Evolutionary conservation across 37 sponge, comb jelly and placozoan genomes (phyloP).

Genomic region (Halichondria panicea): DNA sequence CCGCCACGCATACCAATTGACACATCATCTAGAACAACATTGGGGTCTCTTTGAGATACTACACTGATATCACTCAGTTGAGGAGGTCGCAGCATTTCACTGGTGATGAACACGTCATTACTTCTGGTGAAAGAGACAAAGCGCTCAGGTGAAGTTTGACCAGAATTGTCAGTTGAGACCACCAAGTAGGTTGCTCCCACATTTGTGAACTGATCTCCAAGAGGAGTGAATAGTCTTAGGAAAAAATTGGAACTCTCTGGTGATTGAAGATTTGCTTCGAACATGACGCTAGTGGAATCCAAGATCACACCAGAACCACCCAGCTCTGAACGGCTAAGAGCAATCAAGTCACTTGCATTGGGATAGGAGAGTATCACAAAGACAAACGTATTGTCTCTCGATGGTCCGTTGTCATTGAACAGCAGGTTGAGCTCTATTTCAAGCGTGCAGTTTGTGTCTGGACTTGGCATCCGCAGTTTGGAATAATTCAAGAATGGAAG

Average conservation of each 20-base stretch:
- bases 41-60: background rate
- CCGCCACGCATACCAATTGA: constrained; percentile 19
- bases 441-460: constrained; percentile 17
- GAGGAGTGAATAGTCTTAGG: constrained; percentile 22
- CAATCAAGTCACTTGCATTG: background rate
- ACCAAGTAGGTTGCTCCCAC: constrained; percentile 41
- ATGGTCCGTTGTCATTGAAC: background rate
- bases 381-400: background rate
- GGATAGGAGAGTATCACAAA: constrained; percentile 43
- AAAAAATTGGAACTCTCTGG: background rate
- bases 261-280: background rate
- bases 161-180: constrained; percentile 10
- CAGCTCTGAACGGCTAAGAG: background rate
- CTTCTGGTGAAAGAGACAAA: constrained; percentile 1
- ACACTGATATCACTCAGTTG: too few relatives aligned
- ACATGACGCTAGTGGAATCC: constrained; percentile 1
- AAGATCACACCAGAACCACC: background rate
- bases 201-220: background rate
- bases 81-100: too few relatives aligned
- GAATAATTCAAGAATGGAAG: constrained; percentile 24
- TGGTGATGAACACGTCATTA: too few relatives aligned
- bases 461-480: background rate
- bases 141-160: constrained; percentile 4
- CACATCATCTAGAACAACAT: background rate
- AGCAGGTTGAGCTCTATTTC: background rate